phyloP scores from a whole-genome alignment of 2,113 vertebrate genomes.

The Anseranas semipalmata region DNA sequence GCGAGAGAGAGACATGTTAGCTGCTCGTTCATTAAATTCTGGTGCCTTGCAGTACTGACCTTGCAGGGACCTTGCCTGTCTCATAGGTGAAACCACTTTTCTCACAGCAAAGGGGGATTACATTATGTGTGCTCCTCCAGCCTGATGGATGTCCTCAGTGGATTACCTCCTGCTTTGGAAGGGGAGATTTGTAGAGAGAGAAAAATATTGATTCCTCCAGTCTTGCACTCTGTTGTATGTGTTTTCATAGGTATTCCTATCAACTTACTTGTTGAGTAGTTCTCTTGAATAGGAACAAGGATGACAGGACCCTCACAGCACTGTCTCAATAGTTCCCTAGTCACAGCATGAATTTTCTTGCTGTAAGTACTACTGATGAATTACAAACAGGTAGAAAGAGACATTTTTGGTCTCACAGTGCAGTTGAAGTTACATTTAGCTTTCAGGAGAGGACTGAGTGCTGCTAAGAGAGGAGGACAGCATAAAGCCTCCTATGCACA shows the following conservation, averaged over 20 bases:
- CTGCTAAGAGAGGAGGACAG: neutral
- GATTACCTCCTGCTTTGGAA: neutral
- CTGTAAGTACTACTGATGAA: neutral
- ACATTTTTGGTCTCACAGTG: neutral
- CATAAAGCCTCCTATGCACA: neutral
- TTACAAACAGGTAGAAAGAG: neutral
- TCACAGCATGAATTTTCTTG: neutral
- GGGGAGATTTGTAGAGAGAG: neutral
- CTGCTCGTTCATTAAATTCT: neutral
- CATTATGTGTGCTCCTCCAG: neutral
- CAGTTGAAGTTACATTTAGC: neutral
- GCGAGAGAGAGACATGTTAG: neutral
- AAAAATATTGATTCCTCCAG: neutral
- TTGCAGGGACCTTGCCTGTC: neutral
- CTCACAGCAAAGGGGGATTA: neutral
- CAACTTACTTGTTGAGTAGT: neutral
- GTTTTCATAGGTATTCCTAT: neutral
- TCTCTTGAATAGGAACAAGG: neutral
- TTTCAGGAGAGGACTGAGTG: neutral
- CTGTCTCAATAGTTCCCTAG: neutral
- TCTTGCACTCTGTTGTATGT: neutral
- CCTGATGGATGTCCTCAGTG: neutral
- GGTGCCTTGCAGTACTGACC: neutral
- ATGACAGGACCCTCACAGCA: neutral
- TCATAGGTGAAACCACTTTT: neutral